Conservation (phyloP, 2,113 vertebrate species). For the Tauraco erythrolophus region DNA sequence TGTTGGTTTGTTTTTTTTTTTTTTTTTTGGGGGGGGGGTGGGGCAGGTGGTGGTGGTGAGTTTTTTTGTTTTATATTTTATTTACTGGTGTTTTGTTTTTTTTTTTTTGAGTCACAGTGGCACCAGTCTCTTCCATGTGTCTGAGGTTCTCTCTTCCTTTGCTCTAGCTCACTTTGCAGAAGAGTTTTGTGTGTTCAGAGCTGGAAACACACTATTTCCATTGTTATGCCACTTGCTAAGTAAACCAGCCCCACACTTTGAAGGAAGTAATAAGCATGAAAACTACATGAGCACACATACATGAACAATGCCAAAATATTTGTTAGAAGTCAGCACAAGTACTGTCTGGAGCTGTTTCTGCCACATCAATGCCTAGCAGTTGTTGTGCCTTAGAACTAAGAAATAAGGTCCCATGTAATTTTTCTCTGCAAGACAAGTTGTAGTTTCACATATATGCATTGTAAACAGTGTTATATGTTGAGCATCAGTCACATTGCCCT, state of each 20-base stretch:
- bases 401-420: neutral
- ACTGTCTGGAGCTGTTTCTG: neutral
- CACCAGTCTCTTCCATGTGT: neutral
- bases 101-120: neutral
- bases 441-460: neutral
- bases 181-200: neutral
- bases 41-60: too few relatives aligned
- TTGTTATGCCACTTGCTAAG: neutral
- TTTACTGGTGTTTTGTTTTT: neutral
- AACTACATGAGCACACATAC: neutral
- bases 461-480: too few relatives aligned
- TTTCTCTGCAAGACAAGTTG: neutral
- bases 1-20: too few relatives aligned
- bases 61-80: too few relatives aligned
- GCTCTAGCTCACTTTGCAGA: neutral
- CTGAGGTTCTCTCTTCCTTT: neutral
- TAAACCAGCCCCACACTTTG: neutral
- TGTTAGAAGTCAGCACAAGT: neutral
- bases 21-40: too few relatives aligned
- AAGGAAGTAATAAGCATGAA: neutral
- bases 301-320: rapidly evolving
- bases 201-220: neutral
- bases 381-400: neutral
- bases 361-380: neutral
- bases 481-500: neutral